Evolutionary conservation across 2,888 invertebrate species (phyloP).

Genomic region (Andrena camellia): DNA sequence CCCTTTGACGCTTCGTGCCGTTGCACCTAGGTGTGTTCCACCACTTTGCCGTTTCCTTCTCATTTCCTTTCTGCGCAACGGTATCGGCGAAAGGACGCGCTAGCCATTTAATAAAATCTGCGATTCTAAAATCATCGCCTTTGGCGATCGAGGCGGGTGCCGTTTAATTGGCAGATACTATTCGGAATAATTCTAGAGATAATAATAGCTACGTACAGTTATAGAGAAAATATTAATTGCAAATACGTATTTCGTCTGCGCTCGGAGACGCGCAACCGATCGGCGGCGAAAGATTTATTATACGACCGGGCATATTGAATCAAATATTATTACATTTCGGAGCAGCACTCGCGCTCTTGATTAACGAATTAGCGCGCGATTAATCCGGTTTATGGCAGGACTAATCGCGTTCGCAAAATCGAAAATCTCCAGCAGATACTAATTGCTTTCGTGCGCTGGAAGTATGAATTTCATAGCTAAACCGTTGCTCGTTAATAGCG

Average conservation of each 20-base stretch:
- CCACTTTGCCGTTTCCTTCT: too few relatives aligned
- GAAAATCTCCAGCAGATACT: background rate
- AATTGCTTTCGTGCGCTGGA: background rate
- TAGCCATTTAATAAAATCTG: background rate
- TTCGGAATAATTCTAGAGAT: background rate
- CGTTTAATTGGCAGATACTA: background rate
- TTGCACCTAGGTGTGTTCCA: background rate
- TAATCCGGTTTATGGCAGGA: background rate
- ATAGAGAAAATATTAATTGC: conserved; percentile 5
- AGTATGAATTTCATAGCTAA: background rate
- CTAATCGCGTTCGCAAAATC: background rate
- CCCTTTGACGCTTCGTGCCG: background rate
- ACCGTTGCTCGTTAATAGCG: background rate
- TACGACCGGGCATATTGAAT: background rate
- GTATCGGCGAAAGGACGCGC: background rate
- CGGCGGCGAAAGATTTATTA: conserved; percentile 1
- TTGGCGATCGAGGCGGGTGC: background rate
- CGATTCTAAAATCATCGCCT: background rate
- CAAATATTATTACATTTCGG: background rate
- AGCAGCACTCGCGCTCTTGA: background rate
- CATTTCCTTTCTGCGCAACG: background rate
- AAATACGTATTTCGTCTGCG: background rate
- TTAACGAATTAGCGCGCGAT: background rate
- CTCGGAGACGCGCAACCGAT: background rate
- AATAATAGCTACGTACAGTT: background rate